Conservation (phyloP, 2,888 invertebrate species). For the Andrena praecox region DNA sequence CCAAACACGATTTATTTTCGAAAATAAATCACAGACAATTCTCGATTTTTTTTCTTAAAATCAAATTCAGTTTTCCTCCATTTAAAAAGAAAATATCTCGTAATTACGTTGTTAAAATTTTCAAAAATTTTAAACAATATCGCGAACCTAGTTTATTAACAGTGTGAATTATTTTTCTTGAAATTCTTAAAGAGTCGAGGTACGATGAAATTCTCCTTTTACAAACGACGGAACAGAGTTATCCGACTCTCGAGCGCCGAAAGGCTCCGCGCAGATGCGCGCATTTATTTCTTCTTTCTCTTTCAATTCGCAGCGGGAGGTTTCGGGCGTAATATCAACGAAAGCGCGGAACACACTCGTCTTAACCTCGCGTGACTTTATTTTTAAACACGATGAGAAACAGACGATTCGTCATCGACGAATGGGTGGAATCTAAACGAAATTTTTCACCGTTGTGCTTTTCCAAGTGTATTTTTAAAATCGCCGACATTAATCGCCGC, state of each 20-base stretch:
- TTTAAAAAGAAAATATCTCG: background rate
- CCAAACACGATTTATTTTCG: slow-evolving; percentile 29
- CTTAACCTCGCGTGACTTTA: slow-evolving; percentile 50
- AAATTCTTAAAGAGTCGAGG: background rate
- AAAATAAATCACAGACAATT: slow-evolving; percentile 28
- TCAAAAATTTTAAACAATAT: background rate
- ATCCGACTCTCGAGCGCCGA: background rate
- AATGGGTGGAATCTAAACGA: slow-evolving; percentile 20
- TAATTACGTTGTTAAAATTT: background rate
- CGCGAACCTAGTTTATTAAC: background rate
- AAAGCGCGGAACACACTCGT: slow-evolving; percentile 39
- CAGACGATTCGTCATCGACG: slow-evolving; percentile 60
- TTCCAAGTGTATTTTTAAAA: slow-evolving; percentile 30
- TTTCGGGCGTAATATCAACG: slow-evolving; percentile 46
- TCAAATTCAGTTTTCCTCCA: too few species aligned
- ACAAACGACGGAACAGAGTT: background rate
- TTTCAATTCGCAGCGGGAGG: slow-evolving; percentile 45
- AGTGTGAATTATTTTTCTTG: background rate
- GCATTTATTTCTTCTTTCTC: slow-evolving; percentile 41
- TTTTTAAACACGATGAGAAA: slow-evolving; percentile 64
- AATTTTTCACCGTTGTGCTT: slow-evolving; percentile 19
- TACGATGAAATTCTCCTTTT: background rate
- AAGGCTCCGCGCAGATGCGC: slow-evolving; percentile 21
- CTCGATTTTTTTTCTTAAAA: too few species aligned
- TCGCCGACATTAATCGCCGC: background rate